A percentile compares a stretch with the other conserved stretches of the same genome.
Conservation (phyloP, 2,888 invertebrate genomes). For the Noctua fimbriata region DNA sequence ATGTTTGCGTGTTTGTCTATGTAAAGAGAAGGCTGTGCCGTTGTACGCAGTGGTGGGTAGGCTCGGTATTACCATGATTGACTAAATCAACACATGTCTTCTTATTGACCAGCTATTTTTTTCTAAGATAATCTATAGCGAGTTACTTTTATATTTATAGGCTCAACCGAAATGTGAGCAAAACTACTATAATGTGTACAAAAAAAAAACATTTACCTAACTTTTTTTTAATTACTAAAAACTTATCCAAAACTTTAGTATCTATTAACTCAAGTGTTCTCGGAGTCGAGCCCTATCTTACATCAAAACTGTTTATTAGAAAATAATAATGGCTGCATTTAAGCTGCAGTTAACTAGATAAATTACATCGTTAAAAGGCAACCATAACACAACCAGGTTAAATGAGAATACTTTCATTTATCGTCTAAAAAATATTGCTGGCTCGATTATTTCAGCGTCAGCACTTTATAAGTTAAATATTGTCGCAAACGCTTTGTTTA, state of each 20-base stretch:
- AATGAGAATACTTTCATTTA: slow-evolving; percentile 27
- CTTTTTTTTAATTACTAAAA: not conserved
- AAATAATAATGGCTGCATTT: slow-evolving; percentile 19
- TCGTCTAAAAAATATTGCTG: slow-evolving; percentile 20
- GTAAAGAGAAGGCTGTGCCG: slow-evolving; percentile 23
- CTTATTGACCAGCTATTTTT: not conserved
- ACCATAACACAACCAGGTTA: not conserved
- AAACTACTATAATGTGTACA: not conserved
- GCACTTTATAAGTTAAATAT: not conserved
- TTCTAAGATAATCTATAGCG: not conserved
- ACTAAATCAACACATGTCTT: not conserved
- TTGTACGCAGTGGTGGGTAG: not conserved
- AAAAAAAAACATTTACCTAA: not conserved
- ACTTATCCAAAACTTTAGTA: not conserved
- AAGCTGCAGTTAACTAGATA: slow-evolving; percentile 22
- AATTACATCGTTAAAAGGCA: slow-evolving; percentile 16
- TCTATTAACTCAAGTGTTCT: not conserved
- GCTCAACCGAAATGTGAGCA: not conserved
- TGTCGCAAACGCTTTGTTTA: slow-evolving; percentile 10
- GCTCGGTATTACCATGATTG: not conserved
- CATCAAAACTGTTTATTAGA: slow-evolving; percentile 9
- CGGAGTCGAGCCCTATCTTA: not conserved
- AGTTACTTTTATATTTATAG: not conserved
- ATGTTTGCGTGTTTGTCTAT: slow-evolving; percentile 49
- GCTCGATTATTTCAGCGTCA: slow-evolving; percentile 2